Conservation (phyloP, 2,113 vertebrate species). For the Chlorodrepanis virens region DNA sequence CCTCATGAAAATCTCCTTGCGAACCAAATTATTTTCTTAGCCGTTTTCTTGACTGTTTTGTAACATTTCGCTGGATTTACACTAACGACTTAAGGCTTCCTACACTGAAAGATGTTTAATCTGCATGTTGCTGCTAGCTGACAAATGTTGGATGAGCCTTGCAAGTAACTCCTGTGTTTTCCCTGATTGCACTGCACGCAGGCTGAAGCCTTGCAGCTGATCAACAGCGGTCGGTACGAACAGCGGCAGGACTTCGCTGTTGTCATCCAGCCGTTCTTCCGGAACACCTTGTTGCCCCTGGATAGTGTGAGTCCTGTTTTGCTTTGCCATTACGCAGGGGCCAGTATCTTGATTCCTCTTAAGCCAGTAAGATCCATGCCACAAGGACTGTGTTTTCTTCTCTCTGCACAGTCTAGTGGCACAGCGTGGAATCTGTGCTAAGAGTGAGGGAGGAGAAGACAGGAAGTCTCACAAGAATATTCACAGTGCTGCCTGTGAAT, state of each 20-base stretch:
- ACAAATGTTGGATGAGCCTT: background rate
- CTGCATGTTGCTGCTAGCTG: background rate
- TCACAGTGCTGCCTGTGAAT: background rate
- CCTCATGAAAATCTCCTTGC: background rate
- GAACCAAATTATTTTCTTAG: background rate
- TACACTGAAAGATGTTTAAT: background rate
- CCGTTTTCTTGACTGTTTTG: background rate
- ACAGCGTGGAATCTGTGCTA: background rate
- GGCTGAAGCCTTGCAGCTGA: slow-evolving; percentile 48
- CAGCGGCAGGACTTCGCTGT: slow-evolving; percentile 82
- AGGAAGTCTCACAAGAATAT: background rate
- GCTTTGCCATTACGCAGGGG: background rate
- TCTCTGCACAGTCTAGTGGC: background rate
- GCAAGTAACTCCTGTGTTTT: background rate
- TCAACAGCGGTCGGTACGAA: slow-evolving; percentile 70
- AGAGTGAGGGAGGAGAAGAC: background rate
- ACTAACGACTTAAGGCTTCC: background rate
- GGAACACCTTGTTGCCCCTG: slow-evolving; percentile 78
- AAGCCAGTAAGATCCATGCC: background rate
- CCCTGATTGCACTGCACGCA: background rate
- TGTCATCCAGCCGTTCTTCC: slow-evolving; percentile 86
- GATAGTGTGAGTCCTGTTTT: slow-evolving; percentile 69
- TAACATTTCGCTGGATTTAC: background rate
- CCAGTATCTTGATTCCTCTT: background rate
- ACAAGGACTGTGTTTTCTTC: background rate